A percentile compares a stretch with the other conserved stretches of the same genome.
Evolutionary conservation across 2,113 vertebrate species (phyloP).

Genomic region (Ardeotis arabs): DNA sequence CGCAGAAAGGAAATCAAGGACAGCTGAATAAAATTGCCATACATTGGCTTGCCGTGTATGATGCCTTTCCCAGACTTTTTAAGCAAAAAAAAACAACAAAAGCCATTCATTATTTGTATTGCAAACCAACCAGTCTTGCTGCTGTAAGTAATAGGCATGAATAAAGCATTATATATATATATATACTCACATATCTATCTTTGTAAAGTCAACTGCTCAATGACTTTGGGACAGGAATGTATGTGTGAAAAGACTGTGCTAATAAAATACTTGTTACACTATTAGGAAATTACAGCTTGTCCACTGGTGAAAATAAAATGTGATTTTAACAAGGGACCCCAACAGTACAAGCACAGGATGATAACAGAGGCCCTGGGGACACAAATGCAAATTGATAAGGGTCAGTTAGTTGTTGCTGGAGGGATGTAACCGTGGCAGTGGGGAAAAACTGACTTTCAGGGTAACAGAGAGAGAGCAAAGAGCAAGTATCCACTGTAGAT

Average conservation of each 20-base stretch:
- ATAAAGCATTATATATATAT: not conserved
- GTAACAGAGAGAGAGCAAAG: not conserved
- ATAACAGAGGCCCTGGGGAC: not conserved
- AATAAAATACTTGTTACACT: not conserved
- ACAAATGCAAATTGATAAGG: not conserved
- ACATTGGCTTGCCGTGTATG: rapidly evolving
- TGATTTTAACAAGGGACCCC: not conserved
- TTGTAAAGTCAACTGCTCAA: not conserved
- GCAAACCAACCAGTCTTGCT: not conserved
- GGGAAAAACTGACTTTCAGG: not conserved
- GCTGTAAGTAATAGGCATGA: not conserved
- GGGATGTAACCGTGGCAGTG: not conserved
- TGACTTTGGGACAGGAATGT: not conserved
- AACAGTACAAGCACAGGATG: not conserved
- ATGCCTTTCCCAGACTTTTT: not conserved
- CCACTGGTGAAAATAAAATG: not conserved
- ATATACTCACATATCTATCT: not conserved
- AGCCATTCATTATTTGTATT: not conserved
- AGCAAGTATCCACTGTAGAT: not conserved
- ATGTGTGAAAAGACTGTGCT: not conserved
- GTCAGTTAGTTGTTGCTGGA: not conserved
- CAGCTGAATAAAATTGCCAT: not conserved
- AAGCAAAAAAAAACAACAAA: not conserved
- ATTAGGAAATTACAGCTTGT: not conserved
- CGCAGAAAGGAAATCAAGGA: not conserved